Percentiles rank a stretch among this genome's conserved stretches.
phyloP scores from a whole-genome alignment of 2,797 vertebrate species.

The Oryzias sinensis region DNA sequence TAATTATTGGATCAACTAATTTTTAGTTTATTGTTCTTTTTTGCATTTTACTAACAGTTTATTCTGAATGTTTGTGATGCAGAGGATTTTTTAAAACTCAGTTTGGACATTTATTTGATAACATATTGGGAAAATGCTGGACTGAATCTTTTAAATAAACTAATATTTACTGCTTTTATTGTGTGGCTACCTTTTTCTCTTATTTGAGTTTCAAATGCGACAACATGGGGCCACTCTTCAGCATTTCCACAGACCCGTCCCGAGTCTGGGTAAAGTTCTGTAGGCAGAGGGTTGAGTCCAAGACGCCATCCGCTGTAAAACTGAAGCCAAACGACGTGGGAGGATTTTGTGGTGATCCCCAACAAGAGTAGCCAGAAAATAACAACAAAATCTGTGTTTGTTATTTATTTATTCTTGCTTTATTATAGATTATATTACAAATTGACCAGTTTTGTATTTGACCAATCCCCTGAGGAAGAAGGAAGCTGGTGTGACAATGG shows the following conservation, averaged over 20 bases:
- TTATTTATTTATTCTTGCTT: too few relatives aligned
- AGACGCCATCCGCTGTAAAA: too few relatives aligned
- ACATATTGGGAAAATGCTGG: constrained; percentile 66
- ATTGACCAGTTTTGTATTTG: too few relatives aligned
- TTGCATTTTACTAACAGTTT: constrained; percentile 26
- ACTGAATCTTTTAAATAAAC: constrained; percentile 79
- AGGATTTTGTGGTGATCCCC: too few relatives aligned
- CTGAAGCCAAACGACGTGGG: too few relatives aligned
- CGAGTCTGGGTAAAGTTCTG: neutral
- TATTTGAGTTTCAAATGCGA: constrained; percentile 11
- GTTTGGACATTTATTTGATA: constrained; percentile 60
- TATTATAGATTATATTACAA: too few relatives aligned
- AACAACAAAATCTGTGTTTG: too few relatives aligned
- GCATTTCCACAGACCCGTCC: too few relatives aligned
- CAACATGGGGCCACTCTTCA: neutral
- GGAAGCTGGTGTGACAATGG: too few relatives aligned
- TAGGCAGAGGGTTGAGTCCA: neutral
- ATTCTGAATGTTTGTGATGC: constrained; percentile 15
- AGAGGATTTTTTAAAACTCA: constrained; percentile 9
- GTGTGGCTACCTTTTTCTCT: constrained; percentile 9
- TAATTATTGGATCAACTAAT: constrained; percentile 29
- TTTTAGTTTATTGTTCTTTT: constrained; percentile 18
- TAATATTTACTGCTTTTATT: constrained; percentile 61
- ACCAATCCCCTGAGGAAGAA: too few relatives aligned
- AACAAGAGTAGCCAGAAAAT: too few relatives aligned